Conservation (phyloP, 2,888 invertebrate genomes). For the Hypomecis atomaria region DNA sequence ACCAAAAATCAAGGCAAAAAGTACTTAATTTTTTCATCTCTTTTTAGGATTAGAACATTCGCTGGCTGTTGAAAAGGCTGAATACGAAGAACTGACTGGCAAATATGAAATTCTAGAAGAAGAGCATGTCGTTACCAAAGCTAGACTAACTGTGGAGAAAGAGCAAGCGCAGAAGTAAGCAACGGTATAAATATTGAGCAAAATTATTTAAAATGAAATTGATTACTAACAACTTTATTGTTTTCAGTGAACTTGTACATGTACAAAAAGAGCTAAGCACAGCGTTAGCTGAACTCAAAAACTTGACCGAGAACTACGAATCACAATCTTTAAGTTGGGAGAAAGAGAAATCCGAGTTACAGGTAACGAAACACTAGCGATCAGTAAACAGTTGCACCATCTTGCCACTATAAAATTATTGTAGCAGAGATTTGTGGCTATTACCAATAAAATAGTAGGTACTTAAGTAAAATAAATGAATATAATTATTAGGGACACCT, state of each 20-base stretch:
- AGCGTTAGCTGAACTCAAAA: slow-evolving; percentile 86
- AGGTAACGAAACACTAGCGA: slow-evolving; percentile 74
- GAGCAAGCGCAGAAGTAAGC: slow-evolving; percentile 89
- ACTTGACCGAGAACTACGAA: slow-evolving; percentile 86
- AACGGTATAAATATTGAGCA: background rate
- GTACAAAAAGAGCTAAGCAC: slow-evolving; percentile 86
- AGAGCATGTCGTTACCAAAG: slow-evolving; percentile 93
- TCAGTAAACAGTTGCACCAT: background rate
- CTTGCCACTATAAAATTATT: background rate
- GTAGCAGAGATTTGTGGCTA: background rate
- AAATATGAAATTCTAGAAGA: slow-evolving; percentile 94
- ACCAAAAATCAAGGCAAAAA: too few relatives aligned
- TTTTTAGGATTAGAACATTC: slow-evolving; percentile 87
- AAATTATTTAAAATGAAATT: background rate
- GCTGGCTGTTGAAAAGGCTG: slow-evolving; percentile 87
- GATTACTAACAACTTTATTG: background rate
- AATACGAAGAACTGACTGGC: slow-evolving; percentile 91
- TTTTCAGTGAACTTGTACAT: slow-evolving; percentile 85
- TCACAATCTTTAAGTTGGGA: slow-evolving; percentile 88
- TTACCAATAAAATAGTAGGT: background rate
- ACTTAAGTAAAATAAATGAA: background rate
- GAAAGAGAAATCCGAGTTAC: slow-evolving; percentile 88
- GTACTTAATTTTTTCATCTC: background rate
- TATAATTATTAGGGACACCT: background rate
- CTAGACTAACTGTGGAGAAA: slow-evolving; percentile 92